Evolutionary conservation across 2,888 invertebrate species (phyloP), one percentile per base, ranked within the genome.

Genomic region (Agrilus cyanescens): DNA sequence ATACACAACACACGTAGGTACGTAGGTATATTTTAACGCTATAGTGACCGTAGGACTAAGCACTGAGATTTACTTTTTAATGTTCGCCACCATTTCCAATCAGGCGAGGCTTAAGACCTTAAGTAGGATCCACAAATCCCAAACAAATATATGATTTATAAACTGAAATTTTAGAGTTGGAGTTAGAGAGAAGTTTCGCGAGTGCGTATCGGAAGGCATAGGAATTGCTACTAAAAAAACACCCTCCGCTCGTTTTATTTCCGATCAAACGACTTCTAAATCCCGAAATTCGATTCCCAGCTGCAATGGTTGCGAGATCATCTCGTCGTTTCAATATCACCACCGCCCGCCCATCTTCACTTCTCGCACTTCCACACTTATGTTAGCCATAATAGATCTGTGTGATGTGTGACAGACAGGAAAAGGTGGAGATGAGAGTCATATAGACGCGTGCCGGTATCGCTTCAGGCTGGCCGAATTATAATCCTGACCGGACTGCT

Each of bases 241-340:
- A 48, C 49, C 47, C 47, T 46, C 47, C 51, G 45, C 44, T 47
- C 52, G 48, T 50, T 52, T 53, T 50, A 53, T 51, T 49, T 48
- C 49, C 45, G 46, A 42, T 46, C 44, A 51, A 51, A 53, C 50
- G 49, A 46, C 46, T 53, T 54, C 50, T 53, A 51, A 54, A 54
- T 51, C 54, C 53, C 50, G 44, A 47, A 40, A 46, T 53, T 54
- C 50, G 49, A 47, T 51, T 51, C 50, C 47, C 48, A 45, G 46
- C 47, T 50, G 45, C 48, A 48, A 48, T 49, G 48, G 25, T 25
- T 25, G 25, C 36, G 35, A 41, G 34, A 41, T 25, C 25, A 25
- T 25, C 25, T 25, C 10, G 25, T 10, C 10, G 25, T 25, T 25
- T 25, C 25, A 25, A 25, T 25, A 25, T 25, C 25, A 10, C 25